A percentile compares a stretch with the other conserved stretches of the same genome.
Evolutionary conservation across 1,140 invertebrate species (phyloP).

Genomic region (Panagrolaimus sp.): DNA sequence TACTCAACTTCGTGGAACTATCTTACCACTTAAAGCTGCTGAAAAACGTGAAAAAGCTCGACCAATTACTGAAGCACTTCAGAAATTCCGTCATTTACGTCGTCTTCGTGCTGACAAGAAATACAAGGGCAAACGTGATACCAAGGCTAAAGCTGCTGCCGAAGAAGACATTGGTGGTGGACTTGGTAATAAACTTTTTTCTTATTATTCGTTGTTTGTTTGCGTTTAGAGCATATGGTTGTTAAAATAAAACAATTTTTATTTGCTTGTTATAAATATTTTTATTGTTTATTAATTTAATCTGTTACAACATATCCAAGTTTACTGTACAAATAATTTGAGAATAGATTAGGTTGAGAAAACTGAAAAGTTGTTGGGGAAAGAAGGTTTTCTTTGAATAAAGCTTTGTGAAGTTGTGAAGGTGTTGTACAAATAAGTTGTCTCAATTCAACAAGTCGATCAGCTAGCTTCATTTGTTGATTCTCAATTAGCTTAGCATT

Average conservation of each 20-base stretch:
- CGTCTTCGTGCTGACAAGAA: slow-evolving; percentile 78
- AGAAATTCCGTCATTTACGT: slow-evolving; percentile 77
- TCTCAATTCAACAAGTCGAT: slow-evolving; percentile 66
- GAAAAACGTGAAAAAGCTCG: slow-evolving; percentile 71
- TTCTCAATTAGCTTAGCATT: slow-evolving; percentile 89
- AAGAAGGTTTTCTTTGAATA: background rate
- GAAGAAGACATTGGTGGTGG: slow-evolving; percentile 66
- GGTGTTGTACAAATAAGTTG: background rate
- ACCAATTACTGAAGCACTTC: slow-evolving; percentile 79
- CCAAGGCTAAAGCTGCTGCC: slow-evolving; percentile 84
- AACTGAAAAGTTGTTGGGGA: background rate
- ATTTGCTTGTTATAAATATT: background rate
- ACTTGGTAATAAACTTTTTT: slow-evolving; percentile 15
- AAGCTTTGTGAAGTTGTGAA: background rate
- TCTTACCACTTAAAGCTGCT: slow-evolving; percentile 71
- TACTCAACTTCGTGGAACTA: slow-evolving; percentile 72
- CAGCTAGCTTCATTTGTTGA: slow-evolving; percentile 85
- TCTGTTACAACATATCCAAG: slow-evolving; percentile 7
- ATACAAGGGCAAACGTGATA: slow-evolving; percentile 82
- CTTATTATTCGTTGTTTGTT: slow-evolving; percentile 14
- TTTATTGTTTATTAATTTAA: slow-evolving; percentile 7
- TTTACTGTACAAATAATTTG: background rate
- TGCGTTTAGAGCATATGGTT: background rate
- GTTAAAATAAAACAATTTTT: slow-evolving; percentile 3
- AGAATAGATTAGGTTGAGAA: background rate